Evolutionary conservation across 2,888 invertebrate genomes (phyloP), one percentile per base, ranked within the genome.

Genomic region (Cremastinae sp.): DNA sequence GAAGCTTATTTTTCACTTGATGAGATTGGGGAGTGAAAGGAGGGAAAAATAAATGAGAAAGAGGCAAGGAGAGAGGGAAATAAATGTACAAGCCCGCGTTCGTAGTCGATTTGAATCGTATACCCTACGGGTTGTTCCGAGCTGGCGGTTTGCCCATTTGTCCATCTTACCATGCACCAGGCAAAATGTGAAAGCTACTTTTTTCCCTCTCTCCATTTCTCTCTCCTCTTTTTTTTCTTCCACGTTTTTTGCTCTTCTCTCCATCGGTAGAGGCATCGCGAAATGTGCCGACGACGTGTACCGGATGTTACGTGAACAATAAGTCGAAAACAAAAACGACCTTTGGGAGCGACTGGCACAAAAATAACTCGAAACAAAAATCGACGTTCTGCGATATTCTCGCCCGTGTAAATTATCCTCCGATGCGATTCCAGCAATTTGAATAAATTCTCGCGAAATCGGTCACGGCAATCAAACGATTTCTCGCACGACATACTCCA

Each of bases 141-240:
- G 18, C 53, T 78, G 68, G 78, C 68, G 16, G 9, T 54, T 22
- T 65, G 75, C 72, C 74, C 65, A 64, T 59, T 69, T 54, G 72
- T 59, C 61, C 68, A 64, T 78, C 72, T 43, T 34, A 41, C 34
- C 36, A 20, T 20, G 43, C 10, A 14, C 38, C 12, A 34, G n/a
- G 53, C 18, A 43, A 61, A 61, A 61, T 59, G 41, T 59, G 47
- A 18, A 49, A 20, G 36, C 10, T 14, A 20, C 58, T 10, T 45
- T 59, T 43, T 59, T 59, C 51, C n/a, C 41, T n/a, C n/a, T n/a
- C n/a, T n/a, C n/a, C n/a, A n/a, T n/a, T n/a, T n/a, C n/a, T n/a
- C n/a, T n/a, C n/a, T n/a, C n/a, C n/a, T n/a, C n/a, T 41, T 38
- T 34, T 49, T 49, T 38, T 12, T 20, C 45, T 22, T 49, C 59